A percentile compares a stretch with the other conserved stretches of the same genome.
Conservation (phyloP, 2,888 invertebrate species). For the Acrocyrtus sp. region DNA sequence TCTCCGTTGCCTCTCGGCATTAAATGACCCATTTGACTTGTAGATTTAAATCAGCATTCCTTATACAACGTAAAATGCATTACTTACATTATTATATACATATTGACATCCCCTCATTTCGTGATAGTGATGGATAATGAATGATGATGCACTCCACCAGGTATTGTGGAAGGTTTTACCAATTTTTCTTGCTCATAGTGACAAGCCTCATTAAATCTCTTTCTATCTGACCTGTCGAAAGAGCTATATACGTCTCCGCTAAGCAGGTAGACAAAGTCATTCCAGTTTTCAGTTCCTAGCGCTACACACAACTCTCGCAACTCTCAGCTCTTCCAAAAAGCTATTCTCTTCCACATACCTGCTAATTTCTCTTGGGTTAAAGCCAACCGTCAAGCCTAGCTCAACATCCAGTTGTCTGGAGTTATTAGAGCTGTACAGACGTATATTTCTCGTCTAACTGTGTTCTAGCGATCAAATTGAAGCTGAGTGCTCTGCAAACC, state of each 20-base stretch:
- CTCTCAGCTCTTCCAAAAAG: not conserved
- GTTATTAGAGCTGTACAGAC: slow-evolving; percentile 26
- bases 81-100: not conserved
- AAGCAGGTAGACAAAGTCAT: slow-evolving; percentile 5
- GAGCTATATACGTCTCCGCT: not conserved
- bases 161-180: not conserved
- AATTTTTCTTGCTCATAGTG: slow-evolving; percentile 9
- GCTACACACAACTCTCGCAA: not conserved
- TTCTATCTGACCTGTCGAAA: not conserved
- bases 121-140: too few species aligned
- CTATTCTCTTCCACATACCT: too few species aligned
- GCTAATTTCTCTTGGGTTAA: slow-evolving; percentile 36
- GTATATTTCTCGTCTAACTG: too few species aligned
- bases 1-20: not conserved
- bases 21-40: not conserved
- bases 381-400: slow-evolving; percentile 35
- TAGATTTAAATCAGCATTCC: too few species aligned
- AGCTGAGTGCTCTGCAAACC: not conserved
- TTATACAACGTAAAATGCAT: too few species aligned
- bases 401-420: slow-evolving; percentile 49
- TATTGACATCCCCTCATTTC: not conserved
- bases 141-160: too few species aligned
- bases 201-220: slow-evolving; percentile 12
- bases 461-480: too few species aligned
- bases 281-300: not conserved